phyloP scores from a whole-genome alignment of 1,140 invertebrate genomes.

The Pectinophora gossypiella region DNA sequence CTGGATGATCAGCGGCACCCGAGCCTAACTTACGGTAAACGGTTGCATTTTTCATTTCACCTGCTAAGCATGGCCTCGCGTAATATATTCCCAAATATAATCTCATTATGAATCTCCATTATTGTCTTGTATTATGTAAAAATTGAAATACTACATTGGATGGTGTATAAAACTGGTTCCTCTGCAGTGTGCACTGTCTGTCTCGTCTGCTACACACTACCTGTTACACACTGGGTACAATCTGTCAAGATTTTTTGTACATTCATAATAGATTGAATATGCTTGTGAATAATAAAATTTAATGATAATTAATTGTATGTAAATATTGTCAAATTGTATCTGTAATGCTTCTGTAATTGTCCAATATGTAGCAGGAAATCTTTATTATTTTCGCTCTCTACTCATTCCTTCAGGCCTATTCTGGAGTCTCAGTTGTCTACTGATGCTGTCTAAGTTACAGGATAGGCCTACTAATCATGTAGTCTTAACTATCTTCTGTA shows the following conservation, averaged over 20 bases:
- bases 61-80: slow-evolving; percentile 65
- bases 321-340: slow-evolving; percentile 1
- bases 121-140: slow-evolving; percentile 47
- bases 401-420: no score
- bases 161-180: slow-evolving; percentile 49
- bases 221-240: neutral
- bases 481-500: slow-evolving; percentile 5
- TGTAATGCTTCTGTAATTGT: neutral
- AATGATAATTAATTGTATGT: neutral
- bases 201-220: neutral
- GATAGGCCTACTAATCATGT: neutral
- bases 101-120: slow-evolving; percentile 68
- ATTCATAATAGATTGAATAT: neutral
- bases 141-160: slow-evolving; percentile 66
- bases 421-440: no score
- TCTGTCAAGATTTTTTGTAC: neutral
- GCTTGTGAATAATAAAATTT: neutral
- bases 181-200: slow-evolving; percentile 25
- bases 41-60: slow-evolving; percentile 63
- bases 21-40: slow-evolving; percentile 56
- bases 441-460: no score
- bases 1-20: slow-evolving; percentile 44
- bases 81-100: slow-evolving; percentile 58
- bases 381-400: slow-evolving; percentile 17
- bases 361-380: neutral